Base-by-base conservation (phyloP, 2,797 vertebrate genomes). In the Glossophaga mutica region DNA sequence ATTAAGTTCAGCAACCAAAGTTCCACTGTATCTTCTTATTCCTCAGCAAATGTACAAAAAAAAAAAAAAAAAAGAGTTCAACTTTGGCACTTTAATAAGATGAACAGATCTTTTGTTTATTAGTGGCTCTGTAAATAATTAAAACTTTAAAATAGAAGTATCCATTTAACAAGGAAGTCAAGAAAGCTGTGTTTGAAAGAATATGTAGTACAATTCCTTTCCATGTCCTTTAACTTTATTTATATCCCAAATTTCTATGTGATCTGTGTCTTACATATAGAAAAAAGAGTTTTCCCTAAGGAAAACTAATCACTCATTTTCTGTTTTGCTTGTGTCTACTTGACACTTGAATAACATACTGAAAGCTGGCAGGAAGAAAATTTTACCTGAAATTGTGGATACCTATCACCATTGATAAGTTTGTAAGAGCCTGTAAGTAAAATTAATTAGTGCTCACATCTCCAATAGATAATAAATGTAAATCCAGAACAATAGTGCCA, bases 31-130 rank as follows among this genome's bases (percentile, higher is more conserved):
- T 52, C 65, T 59, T 83, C 14, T 88, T 92, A 18, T 52, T 87
- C 71, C 10, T 90, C 68, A 93, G 79, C n/a, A 95, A 12, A 89
- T 87, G 37, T 65, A 22, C n/a, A 57, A 74, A 32, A 52, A 52
- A 96, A 74, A 71, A 32, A 90, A 57, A 74, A 32, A 52, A 52
- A 96, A 74, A 71, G 34, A 90, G 24, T 81, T 97, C 55, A 95
- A 15, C 32, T 88, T 62, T 42, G 55, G 50, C 19, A 50, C 48
- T 87, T 70, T 84, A 84, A 84, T 89, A 16, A 87, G 32, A 87
- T 76, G 34, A 90, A 48, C 32, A 44, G 32, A 67, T 94, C 34
- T 71, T 90, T 94, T 94, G 32, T 87, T 65, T 65, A 77, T 87
- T 77, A 94, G 19, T 87, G 67, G 26, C 39, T 90, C 0, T 89